Evolutionary conservation across 2,113 vertebrate species (phyloP).

Genomic region (Trochalopteron elliotii): DNA sequence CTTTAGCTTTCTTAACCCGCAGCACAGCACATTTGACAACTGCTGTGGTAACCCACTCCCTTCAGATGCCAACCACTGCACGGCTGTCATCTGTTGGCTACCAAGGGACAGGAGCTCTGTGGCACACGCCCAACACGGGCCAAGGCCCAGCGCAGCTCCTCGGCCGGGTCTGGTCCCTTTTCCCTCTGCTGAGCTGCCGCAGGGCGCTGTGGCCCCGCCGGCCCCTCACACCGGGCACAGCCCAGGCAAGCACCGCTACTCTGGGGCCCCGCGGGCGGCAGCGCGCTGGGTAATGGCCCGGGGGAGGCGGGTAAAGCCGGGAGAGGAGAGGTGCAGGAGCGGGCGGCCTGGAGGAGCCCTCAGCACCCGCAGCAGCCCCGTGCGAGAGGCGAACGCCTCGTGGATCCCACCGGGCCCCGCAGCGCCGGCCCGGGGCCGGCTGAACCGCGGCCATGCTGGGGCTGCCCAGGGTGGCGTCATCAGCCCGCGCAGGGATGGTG

Average conservation of each 20-base stretch:
- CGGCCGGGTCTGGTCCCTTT: background rate
- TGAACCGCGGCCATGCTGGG: background rate
- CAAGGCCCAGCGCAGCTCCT: background rate
- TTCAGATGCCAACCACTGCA: background rate
- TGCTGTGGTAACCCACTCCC: background rate
- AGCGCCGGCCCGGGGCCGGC: fast-evolving
- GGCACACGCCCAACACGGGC: fast-evolving
- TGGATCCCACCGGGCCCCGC: fast-evolving
- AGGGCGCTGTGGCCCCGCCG: fast-evolving
- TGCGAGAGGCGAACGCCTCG: background rate
- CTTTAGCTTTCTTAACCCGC: background rate
- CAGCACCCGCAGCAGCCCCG: background rate
- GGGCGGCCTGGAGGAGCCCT: background rate
- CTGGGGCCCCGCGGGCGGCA: background rate
- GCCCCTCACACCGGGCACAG: background rate
- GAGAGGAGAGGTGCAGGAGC: too few species aligned
- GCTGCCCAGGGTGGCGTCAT: background rate
- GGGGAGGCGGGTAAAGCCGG: background rate
- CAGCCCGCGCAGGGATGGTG: background rate
- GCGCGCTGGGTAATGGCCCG: background rate
- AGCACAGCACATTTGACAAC: background rate
- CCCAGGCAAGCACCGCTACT: background rate
- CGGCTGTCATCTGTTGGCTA: fast-evolving
- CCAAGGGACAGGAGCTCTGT: background rate
- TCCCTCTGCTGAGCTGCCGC: background rate